Evolutionary conservation across 53 echinoderm and acorn worm genomes (phyloP).

Genomic region (Echinarachnius parma): DNA sequence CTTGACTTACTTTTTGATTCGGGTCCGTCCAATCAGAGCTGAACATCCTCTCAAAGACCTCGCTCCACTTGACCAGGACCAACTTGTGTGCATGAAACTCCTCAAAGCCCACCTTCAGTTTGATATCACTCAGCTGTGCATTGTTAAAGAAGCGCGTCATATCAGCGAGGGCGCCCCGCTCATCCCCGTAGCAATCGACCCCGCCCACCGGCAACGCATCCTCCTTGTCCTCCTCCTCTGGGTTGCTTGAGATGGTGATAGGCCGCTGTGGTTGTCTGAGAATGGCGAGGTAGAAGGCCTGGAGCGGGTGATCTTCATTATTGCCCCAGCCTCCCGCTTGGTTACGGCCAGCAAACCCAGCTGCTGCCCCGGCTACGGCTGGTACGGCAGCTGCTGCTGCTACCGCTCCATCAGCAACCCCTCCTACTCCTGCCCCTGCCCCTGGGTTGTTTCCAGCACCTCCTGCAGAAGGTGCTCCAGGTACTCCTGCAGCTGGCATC

Average conservation of each 20-base stretch:
- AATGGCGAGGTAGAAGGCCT: constrained; percentile 76
- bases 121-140: constrained; percentile 86
- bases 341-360: too few species aligned
- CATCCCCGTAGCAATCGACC: constrained; percentile 83
- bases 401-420: constrained; percentile 26
- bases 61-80: constrained; percentile 88
- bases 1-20: constrained; percentile 70
- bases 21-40: constrained; percentile 93
- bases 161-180: constrained; percentile 78
- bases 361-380: constrained; percentile 20
- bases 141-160: constrained; percentile 89
- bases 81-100: constrained; percentile 88
- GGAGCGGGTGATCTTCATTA: constrained; percentile 76
- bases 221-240: constrained; percentile 69
- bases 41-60: constrained; percentile 99
- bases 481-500: constrained; percentile 85
- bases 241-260: constrained; percentile 73
- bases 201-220: constrained; percentile 57
- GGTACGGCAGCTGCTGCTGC: constrained; percentile 27
- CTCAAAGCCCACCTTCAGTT: constrained; percentile 78
- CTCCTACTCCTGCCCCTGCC: constrained; percentile 46
- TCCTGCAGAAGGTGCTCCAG: constrained; percentile 43
- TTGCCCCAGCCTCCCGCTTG: constrained; percentile 7
- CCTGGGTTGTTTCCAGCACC: constrained; percentile 13
- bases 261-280: constrained; percentile 83